Percentiles rank a stretch among this genome's conserved stretches.
Evolutionary conservation across 2,797 vertebrate genomes (phyloP).

Genomic region (Crocidura indochinensis): DNA sequence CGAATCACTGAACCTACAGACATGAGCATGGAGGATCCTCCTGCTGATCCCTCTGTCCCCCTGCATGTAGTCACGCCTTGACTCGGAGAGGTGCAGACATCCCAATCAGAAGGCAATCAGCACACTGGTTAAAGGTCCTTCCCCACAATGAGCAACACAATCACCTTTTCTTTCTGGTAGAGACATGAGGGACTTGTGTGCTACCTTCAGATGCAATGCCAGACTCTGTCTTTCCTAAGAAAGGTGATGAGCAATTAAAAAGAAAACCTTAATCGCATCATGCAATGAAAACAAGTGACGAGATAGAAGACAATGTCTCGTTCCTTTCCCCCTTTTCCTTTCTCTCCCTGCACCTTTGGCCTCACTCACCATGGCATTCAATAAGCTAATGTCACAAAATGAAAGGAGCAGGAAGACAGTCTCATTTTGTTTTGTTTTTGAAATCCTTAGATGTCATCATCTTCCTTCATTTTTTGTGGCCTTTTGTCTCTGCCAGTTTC

Average conservation of each 20-base stretch:
- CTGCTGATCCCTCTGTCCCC: not conserved
- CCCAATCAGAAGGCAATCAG: not conserved
- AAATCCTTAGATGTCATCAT: slow-evolving; percentile 85
- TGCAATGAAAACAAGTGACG: not conserved
- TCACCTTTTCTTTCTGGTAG: not conserved
- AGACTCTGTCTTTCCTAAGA: not conserved
- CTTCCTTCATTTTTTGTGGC: slow-evolving; percentile 84
- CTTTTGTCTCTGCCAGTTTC: slow-evolving; percentile 89
- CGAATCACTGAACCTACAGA: not conserved
- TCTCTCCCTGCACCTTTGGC: slow-evolving; percentile 45
- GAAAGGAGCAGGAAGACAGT: not conserved
- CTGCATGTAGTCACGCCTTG: not conserved
- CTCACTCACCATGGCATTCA: slow-evolving; percentile 24
- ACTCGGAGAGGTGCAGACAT: not conserved
- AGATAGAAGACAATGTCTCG: slow-evolving; percentile 45
- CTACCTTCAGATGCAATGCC: not conserved
- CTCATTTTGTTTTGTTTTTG: slow-evolving; percentile 75
- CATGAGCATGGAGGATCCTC: not conserved
- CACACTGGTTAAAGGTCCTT: not conserved
- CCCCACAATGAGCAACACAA: not conserved
- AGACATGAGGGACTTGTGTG: not conserved
- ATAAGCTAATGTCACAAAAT: not conserved
- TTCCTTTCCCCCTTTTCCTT: not conserved
- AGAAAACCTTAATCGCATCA: slow-evolving; percentile 36
- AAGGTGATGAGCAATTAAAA: slow-evolving; percentile 24